phyloP scores from a whole-genome alignment of 2,113 vertebrate species.

The Tichodroma muraria region DNA sequence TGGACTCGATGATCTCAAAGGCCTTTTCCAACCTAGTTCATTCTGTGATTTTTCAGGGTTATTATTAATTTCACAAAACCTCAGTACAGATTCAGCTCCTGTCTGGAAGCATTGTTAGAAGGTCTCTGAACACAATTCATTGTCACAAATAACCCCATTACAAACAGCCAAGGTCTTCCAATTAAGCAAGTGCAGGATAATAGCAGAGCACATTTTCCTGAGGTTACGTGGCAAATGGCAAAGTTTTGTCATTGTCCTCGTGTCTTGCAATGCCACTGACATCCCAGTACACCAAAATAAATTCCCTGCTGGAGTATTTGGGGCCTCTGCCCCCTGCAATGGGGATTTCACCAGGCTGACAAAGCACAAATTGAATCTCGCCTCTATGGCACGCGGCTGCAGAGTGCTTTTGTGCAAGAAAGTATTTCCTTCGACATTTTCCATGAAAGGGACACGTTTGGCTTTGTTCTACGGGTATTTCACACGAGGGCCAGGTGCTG shows the following conservation, averaged over 20 bases:
- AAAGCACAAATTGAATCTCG: background rate
- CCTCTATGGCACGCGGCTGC: background rate
- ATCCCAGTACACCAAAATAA: background rate
- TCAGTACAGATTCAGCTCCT: background rate
- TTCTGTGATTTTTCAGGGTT: background rate
- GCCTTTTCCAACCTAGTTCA: too few species aligned
- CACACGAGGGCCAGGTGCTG: background rate
- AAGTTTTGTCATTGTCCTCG: background rate
- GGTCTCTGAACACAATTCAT: background rate
- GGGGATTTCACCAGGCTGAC: slow-evolving; percentile 26
- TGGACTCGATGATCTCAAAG: background rate
- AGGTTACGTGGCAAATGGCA: background rate
- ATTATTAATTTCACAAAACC: background rate
- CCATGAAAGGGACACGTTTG: background rate
- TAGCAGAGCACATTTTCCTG: background rate
- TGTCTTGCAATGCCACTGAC: background rate
- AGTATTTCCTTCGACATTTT: background rate
- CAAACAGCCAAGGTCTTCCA: background rate
- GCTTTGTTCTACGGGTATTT: background rate
- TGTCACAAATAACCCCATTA: background rate
- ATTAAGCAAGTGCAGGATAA: background rate
- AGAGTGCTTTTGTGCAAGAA: background rate
- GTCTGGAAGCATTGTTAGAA: background rate
- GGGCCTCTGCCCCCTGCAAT: background rate
- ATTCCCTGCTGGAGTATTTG: background rate